These are phyloP conservation scores for Pagetopsis macropterus DNA, from an alignment of 2,797 vertebrate species.

Conservation along the genomic window DNA sequence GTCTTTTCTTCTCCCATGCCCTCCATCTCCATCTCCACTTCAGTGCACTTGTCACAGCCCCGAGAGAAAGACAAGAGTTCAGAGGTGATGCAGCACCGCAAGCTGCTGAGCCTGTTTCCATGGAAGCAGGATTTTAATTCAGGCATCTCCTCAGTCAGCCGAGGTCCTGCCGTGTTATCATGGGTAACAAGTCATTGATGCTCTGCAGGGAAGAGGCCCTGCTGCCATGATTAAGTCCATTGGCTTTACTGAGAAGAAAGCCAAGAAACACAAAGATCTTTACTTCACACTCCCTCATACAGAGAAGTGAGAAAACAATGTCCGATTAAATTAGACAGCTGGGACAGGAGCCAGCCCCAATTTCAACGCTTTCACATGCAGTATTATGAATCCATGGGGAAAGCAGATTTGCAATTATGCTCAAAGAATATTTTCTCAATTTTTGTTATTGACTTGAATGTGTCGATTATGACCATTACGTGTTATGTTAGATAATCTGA, in stretches of 20 bases:
- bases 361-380: conserved; percentile 22
- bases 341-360: conserved; percentile 16
- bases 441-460: conserved; percentile 17
- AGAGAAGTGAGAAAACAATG: conserved; percentile 40
- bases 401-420: conserved; percentile 7
- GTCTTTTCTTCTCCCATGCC: conserved; percentile 48
- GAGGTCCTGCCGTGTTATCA: conserved; percentile 82
- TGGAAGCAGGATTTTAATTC: conserved; percentile 82
- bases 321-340: conserved; percentile 46
- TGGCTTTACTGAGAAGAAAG: conserved; percentile 73
- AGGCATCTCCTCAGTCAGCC: conserved; percentile 78
- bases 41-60: conserved; percentile 75
- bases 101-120: conserved; percentile 78
- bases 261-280: conserved; percentile 59
- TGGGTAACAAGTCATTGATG: conserved; percentile 79
- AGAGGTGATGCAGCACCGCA: conserved; percentile 77
- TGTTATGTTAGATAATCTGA: conserved; percentile 19
- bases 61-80: conserved; percentile 79
- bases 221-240: conserved; percentile 74
- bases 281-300: conserved; percentile 56
- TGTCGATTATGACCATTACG: neutral
- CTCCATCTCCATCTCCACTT: conserved; percentile 67
- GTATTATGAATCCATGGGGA: conserved; percentile 17
- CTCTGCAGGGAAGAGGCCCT: conserved; percentile 72
- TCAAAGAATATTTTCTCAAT: conserved; percentile 15